A percentile compares a stretch with the other conserved stretches of the same genome.
Evolutionary conservation across 2,113 vertebrate genomes (phyloP).

Genomic region (Microcebus tavaratra): DNA sequence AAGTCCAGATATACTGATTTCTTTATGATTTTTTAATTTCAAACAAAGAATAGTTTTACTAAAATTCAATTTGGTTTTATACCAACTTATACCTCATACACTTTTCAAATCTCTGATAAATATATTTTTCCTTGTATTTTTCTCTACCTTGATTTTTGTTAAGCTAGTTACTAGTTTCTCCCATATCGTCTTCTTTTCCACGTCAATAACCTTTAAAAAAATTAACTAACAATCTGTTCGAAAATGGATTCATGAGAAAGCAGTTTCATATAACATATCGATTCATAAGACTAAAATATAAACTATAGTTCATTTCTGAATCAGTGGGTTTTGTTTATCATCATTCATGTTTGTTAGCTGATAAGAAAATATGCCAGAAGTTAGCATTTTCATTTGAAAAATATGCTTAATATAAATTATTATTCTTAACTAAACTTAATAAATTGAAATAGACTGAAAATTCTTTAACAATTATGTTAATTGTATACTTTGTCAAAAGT

Average conservation of each 20-base stretch:
- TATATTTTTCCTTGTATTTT: not conserved
- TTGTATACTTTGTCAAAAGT: not conserved
- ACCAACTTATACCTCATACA: not conserved
- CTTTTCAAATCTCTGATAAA: not conserved
- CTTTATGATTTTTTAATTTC: not conserved
- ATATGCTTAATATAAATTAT: not conserved
- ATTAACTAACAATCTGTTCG: not conserved
- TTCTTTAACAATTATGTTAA: not conserved
- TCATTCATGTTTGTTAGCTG: not conserved
- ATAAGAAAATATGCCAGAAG: not conserved
- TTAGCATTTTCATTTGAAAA: not conserved
- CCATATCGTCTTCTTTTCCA: not conserved
- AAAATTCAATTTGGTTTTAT: not conserved
- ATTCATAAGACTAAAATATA: not conserved
- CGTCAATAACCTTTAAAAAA: not conserved
- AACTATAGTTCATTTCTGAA: not conserved
- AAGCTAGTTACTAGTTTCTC: not conserved
- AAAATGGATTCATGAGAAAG: not conserved
- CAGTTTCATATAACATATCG: not conserved
- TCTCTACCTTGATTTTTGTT: not conserved
- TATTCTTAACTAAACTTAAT: not conserved
- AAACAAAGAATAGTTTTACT: not conserved
- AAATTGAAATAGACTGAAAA: not conserved
- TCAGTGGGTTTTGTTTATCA: not conserved
- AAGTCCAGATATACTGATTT: not conserved